Conservation (phyloP, 2,113 vertebrate species). For the Archilochus colubris region DNA sequence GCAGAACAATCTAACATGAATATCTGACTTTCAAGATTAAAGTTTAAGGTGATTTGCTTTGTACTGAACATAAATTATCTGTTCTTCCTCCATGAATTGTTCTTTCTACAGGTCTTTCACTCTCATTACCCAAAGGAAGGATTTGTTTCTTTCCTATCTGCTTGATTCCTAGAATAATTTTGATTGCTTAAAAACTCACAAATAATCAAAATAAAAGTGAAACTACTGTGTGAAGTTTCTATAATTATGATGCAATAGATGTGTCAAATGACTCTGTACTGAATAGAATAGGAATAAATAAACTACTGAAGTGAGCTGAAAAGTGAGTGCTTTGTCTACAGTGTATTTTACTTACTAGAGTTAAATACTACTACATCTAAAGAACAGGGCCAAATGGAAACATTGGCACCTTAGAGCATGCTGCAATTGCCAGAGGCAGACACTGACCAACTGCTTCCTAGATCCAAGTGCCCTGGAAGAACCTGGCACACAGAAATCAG, state of each 20-base stretch:
- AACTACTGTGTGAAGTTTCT: background rate
- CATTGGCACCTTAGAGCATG: background rate
- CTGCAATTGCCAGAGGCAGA: background rate
- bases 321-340: background rate
- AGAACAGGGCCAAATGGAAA: background rate
- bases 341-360: background rate
- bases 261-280: background rate
- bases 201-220: background rate
- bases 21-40: background rate
- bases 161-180: background rate
- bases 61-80: background rate
- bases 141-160: background rate
- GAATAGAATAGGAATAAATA: background rate
- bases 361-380: background rate
- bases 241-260: background rate
- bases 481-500: background rate
- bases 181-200: background rate
- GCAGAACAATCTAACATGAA: background rate
- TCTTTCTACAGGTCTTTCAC: background rate
- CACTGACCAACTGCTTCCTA: background rate
- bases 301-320: background rate
- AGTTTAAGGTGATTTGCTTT: background rate
- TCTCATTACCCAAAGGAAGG: background rate
- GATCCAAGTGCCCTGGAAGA: background rate
- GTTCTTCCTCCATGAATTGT: background rate